Base-by-base conservation (phyloP, 2,888 invertebrate genomes). In the Dolomedes plantarius region DNA sequence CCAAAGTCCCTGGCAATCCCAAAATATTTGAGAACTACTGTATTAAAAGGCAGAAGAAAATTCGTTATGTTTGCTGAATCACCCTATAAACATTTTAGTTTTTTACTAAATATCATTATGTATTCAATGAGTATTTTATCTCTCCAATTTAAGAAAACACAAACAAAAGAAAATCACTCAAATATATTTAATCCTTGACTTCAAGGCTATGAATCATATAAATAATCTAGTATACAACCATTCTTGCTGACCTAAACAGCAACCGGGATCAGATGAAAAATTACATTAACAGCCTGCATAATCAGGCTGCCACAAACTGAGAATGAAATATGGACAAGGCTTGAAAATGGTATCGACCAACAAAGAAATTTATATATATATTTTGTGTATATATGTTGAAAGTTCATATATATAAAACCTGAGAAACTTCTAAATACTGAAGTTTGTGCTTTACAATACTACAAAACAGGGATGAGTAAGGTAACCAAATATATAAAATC, bases 351-450 rank as follows among this genome's bases (percentile, higher is more conserved):
- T 62, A 32, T 81, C 68, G 9, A 19, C 62, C 50, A 81, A 65
- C 68, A 74, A 50, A 73, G 46, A 41, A 64, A 79, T 65, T n/a
- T n/a, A n/a, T n/a, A n/a, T n/a, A n/a, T n/a, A n/a, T n/a, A n/a
- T n/a, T n/a, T n/a, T n/a, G n/a, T n/a, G n/a, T n/a, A n/a, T n/a
- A n/a, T n/a, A n/a, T n/a, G n/a, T n/a, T n/a, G n/a, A n/a, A n/a
- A n/a, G n/a, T n/a, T n/a, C n/a, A n/a, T 80, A 73, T 80, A 76
- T 77, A 85, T 85, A 85, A 85, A 85, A 85, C 83, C 77, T 85
- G 85, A 85, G 83, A 68, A 71, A 78, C 73, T 78, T 85, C 85
- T 85, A 85, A 85, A 85, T 85, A 85, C 85, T 85, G 73, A 78
- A 78, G 72, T 82, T 82, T 82, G 82, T 82, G 82, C 82, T 71